Evolutionary conservation across 2,113 vertebrate genomes (phyloP), one percentile per base, ranked within the genome.

Genomic region (Lichenostomus cassidix): DNA sequence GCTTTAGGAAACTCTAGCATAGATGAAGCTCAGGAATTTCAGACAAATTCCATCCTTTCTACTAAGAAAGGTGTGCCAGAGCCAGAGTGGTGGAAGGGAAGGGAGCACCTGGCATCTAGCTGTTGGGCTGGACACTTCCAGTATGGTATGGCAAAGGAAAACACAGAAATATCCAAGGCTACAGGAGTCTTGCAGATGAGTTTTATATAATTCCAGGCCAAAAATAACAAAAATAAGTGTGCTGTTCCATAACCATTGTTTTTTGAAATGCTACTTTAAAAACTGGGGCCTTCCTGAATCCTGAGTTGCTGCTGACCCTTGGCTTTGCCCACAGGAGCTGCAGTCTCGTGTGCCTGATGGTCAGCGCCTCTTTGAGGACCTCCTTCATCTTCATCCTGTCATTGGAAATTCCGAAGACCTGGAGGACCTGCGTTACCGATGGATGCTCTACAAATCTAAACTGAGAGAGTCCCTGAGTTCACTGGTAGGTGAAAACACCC

Each of bases 391-490:
- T 33, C 96, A 90, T 89, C 98, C 96, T 14, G 83, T 65, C 23
- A 49, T 87, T 35, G 88, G 35, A 12, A 78, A 35, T n/a, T 89
- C 89, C 2, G 98, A 98, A 3, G 96, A 98, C 17, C 56, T 96
- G 41, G 99, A 99, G 88, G 98, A 99, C 0, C 94, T 99, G 37
- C 98, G 98, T 23, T 99, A 99, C 92, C 98, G 25, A 41, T 99
- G 99, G 99, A 99, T 99, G 98, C 98, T 99, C 5, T 98, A 99
- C 97, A 99, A 99, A 94, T 98, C 99, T 64, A 98, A 99, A 81
- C 97, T 99, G 79, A 98, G 97, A 64, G 98, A 99, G 10, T 92
- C 94, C 28, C 13, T 89, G 41, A 95, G 73, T 15, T 67, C 97
- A 31, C 78, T 21, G 93, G 98, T 98, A 91, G 69, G 97, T 87